Conservation (phyloP, 92 coral and sea anemone genomes). For the Heteractis magnifica region DNA sequence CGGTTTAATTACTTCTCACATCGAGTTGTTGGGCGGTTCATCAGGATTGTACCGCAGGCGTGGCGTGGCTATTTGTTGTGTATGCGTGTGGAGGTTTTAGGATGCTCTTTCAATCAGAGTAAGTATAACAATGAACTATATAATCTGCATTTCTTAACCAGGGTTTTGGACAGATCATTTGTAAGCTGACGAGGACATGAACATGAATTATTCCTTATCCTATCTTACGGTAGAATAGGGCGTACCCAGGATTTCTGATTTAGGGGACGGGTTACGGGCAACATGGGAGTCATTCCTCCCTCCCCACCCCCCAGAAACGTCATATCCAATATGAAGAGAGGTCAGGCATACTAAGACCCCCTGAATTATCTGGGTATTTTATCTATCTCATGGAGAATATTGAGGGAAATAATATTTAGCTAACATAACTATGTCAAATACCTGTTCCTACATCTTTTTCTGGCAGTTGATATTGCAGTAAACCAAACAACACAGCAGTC, state of each 20-base stretch:
- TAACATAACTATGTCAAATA: not conserved
- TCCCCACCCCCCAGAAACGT: too few species aligned
- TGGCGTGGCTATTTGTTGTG: constrained; percentile 69
- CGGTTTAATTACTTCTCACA: constrained; percentile 60
- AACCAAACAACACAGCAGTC: constrained; percentile 78
- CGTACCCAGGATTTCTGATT: too few species aligned
- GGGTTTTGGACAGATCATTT: not conserved
- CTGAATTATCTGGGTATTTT: too few species aligned
- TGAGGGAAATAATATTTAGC: too few species aligned
- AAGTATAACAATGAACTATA: constrained; percentile 16
- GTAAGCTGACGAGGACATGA: too few species aligned
- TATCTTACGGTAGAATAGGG: too few species aligned
- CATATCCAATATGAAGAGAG: too few species aligned
- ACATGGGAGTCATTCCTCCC: too few species aligned
- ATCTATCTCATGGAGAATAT: too few species aligned
- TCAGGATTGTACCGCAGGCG: constrained; percentile 69
- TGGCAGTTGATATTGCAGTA: constrained; percentile 74
- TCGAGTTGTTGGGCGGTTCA: constrained; percentile 76
- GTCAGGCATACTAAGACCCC: too few species aligned
- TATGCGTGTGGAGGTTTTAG: constrained; percentile 85
- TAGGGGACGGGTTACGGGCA: too few species aligned
- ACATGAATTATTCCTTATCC: too few species aligned
- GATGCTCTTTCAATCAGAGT: constrained; percentile 80
- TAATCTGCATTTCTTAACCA: not conserved
- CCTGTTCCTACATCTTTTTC: not conserved